Evolutionary conservation across 2,113 vertebrate species (phyloP).

Genomic region (Sterrhoptilus dennistouni): DNA sequence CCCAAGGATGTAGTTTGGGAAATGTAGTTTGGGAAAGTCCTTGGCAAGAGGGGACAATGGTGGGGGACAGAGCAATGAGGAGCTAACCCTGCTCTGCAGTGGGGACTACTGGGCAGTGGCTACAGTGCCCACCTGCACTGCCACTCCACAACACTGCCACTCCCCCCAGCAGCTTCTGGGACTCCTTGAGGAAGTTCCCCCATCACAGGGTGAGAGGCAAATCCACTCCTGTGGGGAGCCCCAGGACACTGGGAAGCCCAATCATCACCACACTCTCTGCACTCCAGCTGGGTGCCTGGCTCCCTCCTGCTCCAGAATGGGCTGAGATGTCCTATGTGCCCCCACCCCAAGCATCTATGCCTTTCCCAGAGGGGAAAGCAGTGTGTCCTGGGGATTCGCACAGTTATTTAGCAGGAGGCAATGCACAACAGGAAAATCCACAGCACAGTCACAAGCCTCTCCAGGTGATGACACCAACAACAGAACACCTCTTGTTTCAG

Average conservation of each 20-base stretch:
- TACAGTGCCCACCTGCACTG: background rate
- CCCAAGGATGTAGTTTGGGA: background rate
- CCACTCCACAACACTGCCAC: background rate
- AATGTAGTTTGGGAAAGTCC: background rate
- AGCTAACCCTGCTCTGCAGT: background rate
- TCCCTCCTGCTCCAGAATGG: background rate
- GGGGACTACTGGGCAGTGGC: background rate
- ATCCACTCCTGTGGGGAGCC: background rate
- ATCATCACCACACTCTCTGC: rapidly evolving
- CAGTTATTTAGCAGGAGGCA: background rate
- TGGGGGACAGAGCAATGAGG: background rate
- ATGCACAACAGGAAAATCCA: background rate
- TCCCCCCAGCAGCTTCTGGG: background rate
- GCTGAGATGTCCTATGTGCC: background rate
- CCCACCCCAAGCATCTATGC: background rate
- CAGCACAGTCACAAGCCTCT: background rate
- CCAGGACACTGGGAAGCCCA: background rate
- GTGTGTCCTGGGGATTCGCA: background rate
- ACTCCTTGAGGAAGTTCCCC: background rate
- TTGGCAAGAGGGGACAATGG: background rate
- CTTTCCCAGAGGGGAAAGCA: background rate
- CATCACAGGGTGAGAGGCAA: background rate
- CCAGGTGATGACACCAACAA: background rate
- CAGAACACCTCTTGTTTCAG: background rate
- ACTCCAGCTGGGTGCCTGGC: rapidly evolving